Conservation (phyloP, 2,888 invertebrate species). For the Diarsia rubi region DNA sequence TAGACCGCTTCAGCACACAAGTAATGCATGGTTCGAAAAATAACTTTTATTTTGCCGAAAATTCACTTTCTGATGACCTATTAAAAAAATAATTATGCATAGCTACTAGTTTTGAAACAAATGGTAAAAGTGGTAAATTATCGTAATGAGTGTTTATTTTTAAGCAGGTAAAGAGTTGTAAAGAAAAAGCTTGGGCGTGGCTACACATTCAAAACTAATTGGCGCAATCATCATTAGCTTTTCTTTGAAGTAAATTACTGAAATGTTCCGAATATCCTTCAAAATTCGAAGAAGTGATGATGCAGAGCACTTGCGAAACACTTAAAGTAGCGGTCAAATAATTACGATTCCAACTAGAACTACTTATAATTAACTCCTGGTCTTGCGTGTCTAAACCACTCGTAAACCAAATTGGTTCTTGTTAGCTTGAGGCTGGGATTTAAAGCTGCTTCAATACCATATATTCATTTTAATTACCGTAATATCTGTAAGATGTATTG, state of each 20-base stretch:
- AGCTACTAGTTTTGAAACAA: conserved; percentile 6
- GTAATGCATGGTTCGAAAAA: neutral
- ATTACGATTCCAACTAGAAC: conserved; percentile 12
- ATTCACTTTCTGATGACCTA: neutral
- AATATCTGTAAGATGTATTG: conserved; percentile 5
- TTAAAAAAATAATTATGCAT: conserved; percentile 12
- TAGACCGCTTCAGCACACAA: neutral
- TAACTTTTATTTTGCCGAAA: neutral
- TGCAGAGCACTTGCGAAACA: neutral
- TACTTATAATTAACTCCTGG: conserved; percentile 2
- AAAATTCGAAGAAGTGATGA: conserved; percentile 12
- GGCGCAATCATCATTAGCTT: conserved; percentile 5
- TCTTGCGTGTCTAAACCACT: conserved; percentile 39
- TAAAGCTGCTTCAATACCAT: conserved; percentile 10
- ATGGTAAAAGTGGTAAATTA: conserved; percentile 17
- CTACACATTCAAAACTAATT: conserved; percentile 19
- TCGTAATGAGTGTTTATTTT: conserved; percentile 33
- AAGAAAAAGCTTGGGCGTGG: conserved; percentile 25
- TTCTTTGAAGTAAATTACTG: conserved; percentile 24
- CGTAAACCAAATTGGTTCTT: conserved; percentile 30
- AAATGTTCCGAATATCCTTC: conserved; percentile 6
- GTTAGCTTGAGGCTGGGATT: conserved; percentile 28
- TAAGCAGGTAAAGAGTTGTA: conserved; percentile 14
- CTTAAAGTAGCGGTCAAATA: conserved; percentile 3
- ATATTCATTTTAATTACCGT: conserved; percentile 39